Conservation (phyloP, 2,113 vertebrate species). For the Siniperca knerii region DNA sequence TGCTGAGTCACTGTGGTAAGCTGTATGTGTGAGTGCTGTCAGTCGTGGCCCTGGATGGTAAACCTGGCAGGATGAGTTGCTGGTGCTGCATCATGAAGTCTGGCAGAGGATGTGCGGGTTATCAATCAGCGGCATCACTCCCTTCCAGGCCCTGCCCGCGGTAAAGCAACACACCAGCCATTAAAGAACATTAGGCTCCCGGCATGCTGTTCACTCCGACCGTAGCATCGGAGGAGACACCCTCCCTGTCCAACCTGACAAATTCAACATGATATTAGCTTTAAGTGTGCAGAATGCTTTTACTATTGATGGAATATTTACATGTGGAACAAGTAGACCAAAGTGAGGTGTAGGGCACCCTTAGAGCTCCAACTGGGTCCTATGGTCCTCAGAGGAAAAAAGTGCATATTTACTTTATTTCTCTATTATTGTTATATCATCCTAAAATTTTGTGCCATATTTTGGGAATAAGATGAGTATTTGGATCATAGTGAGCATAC, state of each 20-base stretch:
- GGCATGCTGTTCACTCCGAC: conserved; percentile 64
- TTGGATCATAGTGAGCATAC: neutral
- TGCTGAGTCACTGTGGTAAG: conserved; percentile 70
- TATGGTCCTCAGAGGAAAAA: neutral
- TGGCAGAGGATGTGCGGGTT: conserved; percentile 57
- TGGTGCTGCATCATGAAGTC: conserved; percentile 68
- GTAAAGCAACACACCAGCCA: conserved; percentile 68
- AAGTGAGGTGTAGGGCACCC: neutral
- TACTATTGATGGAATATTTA: neutral
- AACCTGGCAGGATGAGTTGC: conserved; percentile 61
- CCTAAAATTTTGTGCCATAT: neutral
- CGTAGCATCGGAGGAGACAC: conserved; percentile 7
- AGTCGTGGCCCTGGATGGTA: conserved; percentile 37
- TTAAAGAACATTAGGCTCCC: conserved; percentile 79
- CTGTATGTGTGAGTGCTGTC: conserved; percentile 17
- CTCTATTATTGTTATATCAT: neutral
- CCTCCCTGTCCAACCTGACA: neutral
- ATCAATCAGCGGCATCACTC: conserved; percentile 70
- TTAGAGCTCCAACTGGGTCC: neutral
- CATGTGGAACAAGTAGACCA: neutral
- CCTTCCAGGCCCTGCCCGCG: conserved; percentile 22
- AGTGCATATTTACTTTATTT: neutral
- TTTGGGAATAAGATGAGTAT: neutral
- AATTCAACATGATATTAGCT: neutral
- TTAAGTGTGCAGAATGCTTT: neutral